These are phyloP conservation scores for Chloroceryle amazona DNA, from an alignment of 2,797 vertebrate species.

Conservation along the genomic window DNA sequence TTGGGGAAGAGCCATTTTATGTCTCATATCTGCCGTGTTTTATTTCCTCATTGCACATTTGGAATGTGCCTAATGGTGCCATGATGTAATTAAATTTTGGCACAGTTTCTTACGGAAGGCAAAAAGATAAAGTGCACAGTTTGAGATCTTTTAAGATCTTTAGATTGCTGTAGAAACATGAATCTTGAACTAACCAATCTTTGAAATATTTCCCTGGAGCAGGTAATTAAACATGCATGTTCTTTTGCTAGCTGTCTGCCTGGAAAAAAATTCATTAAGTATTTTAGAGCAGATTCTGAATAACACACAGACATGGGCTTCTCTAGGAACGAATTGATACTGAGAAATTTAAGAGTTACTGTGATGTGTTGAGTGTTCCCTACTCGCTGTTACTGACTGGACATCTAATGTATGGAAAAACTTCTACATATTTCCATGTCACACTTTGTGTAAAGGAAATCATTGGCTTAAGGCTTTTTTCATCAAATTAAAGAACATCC, in stretches of 20 bases:
- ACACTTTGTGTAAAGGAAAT: not conserved
- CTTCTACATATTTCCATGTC: not conserved
- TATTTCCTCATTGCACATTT: not conserved
- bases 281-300: not conserved
- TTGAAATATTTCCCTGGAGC: not conserved
- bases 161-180: not conserved
- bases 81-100: constrained; percentile 29
- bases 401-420: not conserved
- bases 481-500: not conserved
- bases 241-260: not conserved
- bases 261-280: not conserved
- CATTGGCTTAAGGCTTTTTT: not conserved
- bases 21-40: not conserved
- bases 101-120: not conserved
- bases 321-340: not conserved
- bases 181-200: not conserved
- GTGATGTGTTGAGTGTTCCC: not conserved
- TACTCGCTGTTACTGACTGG: not conserved
- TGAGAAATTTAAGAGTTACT: not conserved
- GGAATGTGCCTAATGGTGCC: not conserved
- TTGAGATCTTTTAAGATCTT: not conserved
- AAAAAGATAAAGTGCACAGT: not conserved
- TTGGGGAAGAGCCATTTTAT: not conserved
- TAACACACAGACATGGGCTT: not conserved
- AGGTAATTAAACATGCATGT: not conserved